Evolutionary conservation across 2,113 vertebrate species (phyloP).

Genomic region (Ginglymostoma cirratum): DNA sequence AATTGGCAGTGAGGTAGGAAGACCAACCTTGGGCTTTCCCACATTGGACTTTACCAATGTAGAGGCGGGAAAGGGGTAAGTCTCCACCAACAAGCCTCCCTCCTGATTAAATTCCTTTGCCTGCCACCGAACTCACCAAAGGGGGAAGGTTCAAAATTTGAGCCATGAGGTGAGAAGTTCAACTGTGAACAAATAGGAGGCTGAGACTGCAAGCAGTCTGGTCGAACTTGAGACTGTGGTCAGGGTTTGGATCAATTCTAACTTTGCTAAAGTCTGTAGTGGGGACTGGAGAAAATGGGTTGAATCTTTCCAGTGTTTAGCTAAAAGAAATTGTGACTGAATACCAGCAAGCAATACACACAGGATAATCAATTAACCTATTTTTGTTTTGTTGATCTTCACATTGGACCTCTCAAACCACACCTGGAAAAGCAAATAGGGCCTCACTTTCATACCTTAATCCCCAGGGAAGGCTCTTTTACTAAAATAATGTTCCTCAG

Average conservation of each 20-base stretch:
- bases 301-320: background rate
- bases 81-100: too few relatives aligned
- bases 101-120: too few relatives aligned
- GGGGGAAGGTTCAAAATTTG: too few relatives aligned
- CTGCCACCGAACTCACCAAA: too few relatives aligned
- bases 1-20: too few relatives aligned
- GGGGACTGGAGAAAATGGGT: background rate
- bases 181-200: background rate
- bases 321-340: background rate
- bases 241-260: background rate
- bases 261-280: background rate
- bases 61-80: too few relatives aligned
- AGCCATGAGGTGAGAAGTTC: background rate
- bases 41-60: too few relatives aligned
- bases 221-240: background rate
- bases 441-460: background rate
- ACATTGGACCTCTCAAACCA: background rate
- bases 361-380: background rate
- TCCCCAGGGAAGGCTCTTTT: background rate
- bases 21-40: too few relatives aligned
- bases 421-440: background rate
- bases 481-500: background rate
- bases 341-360: background rate
- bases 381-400: background rate
- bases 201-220: background rate